Evolutionary conservation across 2,888 invertebrate genomes (phyloP).

Genomic region (Chymomyza fuscimana): DNA sequence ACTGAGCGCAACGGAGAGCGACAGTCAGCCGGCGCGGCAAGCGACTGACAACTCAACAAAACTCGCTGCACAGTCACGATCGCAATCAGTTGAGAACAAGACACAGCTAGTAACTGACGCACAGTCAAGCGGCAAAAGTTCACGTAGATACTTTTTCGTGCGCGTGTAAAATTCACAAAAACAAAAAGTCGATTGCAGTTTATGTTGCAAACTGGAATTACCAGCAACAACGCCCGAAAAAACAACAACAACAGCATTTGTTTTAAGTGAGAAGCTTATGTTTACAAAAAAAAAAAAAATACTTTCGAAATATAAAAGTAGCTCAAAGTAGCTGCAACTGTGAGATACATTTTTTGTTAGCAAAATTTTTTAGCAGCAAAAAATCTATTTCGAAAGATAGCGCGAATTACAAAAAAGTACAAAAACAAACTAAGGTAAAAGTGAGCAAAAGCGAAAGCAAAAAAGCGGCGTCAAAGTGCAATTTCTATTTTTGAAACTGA

Average conservation of each 20-base stretch:
- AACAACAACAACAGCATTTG: slow-evolving; percentile 23
- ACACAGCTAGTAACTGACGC: slow-evolving; percentile 40
- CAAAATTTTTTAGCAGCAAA: slow-evolving; percentile 16
- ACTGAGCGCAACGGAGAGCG: neutral
- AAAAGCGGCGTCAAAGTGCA: slow-evolving; percentile 51
- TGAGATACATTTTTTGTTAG: slow-evolving; percentile 36
- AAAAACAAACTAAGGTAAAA: slow-evolving; percentile 24
- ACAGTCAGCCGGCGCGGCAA: neutral
- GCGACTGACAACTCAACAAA: slow-evolving; percentile 53
- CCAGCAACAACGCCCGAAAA: slow-evolving; percentile 46
- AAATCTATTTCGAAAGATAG: slow-evolving; percentile 19
- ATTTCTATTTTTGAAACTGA: slow-evolving; percentile 48
- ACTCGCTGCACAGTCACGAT: slow-evolving; percentile 58
- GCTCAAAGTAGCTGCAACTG: slow-evolving; percentile 54
- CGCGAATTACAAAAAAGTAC: slow-evolving; percentile 13
- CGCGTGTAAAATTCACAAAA: neutral
- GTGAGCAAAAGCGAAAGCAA: slow-evolving; percentile 44
- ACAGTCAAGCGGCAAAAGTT: slow-evolving; percentile 2
- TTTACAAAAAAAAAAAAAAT: slow-evolving; percentile 45
- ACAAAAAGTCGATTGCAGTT: slow-evolving; percentile 51
- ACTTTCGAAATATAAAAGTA: slow-evolving; percentile 74
- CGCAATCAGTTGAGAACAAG: slow-evolving; percentile 65
- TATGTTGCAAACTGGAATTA: slow-evolving; percentile 66
- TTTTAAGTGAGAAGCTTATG: slow-evolving; percentile 57
- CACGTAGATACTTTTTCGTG: slow-evolving; percentile 27